These are phyloP conservation scores for Nasonia vitripennis DNA, from an alignment of 1,140 invertebrate genomes.

Conservation along the genomic window DNA sequence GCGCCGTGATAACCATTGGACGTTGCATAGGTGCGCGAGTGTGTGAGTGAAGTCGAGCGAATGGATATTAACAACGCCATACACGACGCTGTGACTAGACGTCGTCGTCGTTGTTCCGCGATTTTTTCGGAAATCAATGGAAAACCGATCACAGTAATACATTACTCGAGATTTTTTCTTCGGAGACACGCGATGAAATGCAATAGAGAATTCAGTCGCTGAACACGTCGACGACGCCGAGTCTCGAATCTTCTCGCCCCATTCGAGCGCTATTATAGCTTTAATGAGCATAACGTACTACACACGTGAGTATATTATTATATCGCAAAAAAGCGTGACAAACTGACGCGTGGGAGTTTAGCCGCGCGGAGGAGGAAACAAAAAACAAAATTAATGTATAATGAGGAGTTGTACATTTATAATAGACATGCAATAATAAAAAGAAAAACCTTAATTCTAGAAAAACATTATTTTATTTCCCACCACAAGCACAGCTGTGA, in stretches of 20 bases:
- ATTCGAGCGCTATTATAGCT: conserved; percentile 31
- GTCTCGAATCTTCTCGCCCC: conserved; percentile 3
- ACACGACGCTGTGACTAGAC: neutral
- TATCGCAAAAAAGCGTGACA: conserved; percentile 47
- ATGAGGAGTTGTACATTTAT: conserved; percentile 73
- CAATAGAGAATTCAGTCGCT: neutral
- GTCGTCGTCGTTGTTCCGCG: neutral
- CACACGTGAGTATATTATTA: conserved; percentile 5
- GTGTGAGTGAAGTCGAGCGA: neutral
- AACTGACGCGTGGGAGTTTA: conserved; percentile 57
- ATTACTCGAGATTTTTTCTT: neutral
- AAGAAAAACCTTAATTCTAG: conserved; percentile 54
- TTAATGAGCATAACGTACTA: conserved; percentile 12
- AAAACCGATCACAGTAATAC: neutral
- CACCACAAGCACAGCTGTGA: neutral
- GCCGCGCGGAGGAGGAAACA: conserved; percentile 60
- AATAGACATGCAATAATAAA: conserved; percentile 72
- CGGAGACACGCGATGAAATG: neutral
- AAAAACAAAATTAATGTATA: conserved; percentile 60
- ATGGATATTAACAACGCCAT: neutral
- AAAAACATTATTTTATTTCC: conserved; percentile 3
- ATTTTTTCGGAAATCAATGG: neutral
- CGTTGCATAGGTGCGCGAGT: neutral
- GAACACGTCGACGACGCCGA: neutral
- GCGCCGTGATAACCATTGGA: neutral